phyloP scores from a whole-genome alignment of 1,140 invertebrate species.

The Diplogasteroides magnus region DNA sequence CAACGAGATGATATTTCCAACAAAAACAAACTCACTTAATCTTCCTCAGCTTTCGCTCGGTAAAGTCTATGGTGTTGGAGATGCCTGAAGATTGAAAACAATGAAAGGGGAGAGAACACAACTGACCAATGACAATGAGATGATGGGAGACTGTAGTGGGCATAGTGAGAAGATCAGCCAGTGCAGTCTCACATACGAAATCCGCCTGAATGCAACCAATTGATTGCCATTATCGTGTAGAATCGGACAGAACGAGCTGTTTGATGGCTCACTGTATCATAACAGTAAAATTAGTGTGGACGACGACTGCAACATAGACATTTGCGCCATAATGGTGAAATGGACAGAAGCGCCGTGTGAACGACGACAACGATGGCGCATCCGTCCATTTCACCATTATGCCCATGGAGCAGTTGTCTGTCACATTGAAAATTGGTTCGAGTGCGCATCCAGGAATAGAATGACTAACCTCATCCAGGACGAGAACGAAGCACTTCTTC shows the following conservation, averaged over 20 bases:
- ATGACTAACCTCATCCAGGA: slow-evolving; percentile 96
- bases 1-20: not conserved
- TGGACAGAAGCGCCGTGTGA: no score
- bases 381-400: no score
- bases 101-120: not conserved
- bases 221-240: no score
- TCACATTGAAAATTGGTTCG: no score
- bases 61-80: slow-evolving; percentile 90
- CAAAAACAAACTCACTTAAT: slow-evolving; percentile 61
- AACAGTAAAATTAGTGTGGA: not conserved
- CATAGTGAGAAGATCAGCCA: not conserved
- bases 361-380: no score
- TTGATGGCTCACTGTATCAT: no score
- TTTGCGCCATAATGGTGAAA: no score
- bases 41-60: slow-evolving; percentile 79
- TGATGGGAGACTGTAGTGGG: slow-evolving; percentile 60
- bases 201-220: not conserved
- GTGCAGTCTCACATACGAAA: not conserved
- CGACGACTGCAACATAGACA: not conserved
- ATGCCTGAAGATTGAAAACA: slow-evolving; percentile 60
- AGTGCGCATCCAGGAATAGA: no score
- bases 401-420: no score
- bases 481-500: slow-evolving; percentile 58
- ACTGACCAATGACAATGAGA: slow-evolving; percentile 73
- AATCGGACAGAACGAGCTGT: no score